Percentiles rank a stretch among this genome's conserved stretches.
Conservation (phyloP, 2,797 vertebrate species). For the Columba guinea region DNA sequence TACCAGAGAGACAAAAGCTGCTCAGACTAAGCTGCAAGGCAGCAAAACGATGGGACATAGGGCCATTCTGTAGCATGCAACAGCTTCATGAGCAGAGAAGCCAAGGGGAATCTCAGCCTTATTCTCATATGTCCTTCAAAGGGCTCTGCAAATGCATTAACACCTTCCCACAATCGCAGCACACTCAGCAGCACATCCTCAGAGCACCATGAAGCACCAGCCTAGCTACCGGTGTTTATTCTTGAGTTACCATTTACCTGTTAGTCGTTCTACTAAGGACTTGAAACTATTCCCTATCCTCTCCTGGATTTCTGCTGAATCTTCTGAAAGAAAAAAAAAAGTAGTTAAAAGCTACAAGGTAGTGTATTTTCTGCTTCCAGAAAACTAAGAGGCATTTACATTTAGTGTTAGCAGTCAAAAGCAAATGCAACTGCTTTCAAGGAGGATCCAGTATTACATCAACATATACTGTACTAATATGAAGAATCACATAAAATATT, state of each 20-base stretch:
- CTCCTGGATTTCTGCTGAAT: constrained; percentile 89
- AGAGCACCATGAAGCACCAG: not conserved
- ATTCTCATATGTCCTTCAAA: not conserved
- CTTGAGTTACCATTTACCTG: constrained; percentile 80
- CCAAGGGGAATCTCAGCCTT: not conserved
- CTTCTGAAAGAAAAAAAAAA: constrained; percentile 78
- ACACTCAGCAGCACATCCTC: not conserved
- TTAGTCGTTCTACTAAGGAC: constrained; percentile 88
- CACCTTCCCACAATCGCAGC: not conserved
- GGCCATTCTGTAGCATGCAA: not conserved
- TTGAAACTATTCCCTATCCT: constrained; percentile 92
- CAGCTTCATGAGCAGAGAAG: not conserved
- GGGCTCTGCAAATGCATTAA: not conserved
- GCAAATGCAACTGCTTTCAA: not conserved
- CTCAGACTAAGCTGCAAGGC: not conserved
- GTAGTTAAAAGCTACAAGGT: not conserved
- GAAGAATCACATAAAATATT: not conserved
- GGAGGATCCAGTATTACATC: not conserved
- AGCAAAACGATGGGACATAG: not conserved
- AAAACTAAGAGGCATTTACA: not conserved
- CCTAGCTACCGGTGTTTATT: not conserved
- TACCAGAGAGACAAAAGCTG: not conserved
- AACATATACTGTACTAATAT: not conserved
- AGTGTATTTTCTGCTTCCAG: not conserved
- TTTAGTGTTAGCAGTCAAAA: not conserved